Evolutionary conservation across 2,888 invertebrate species (phyloP), one percentile per base, ranked within the genome.

Genomic region (Phlogophora meticulosa): DNA sequence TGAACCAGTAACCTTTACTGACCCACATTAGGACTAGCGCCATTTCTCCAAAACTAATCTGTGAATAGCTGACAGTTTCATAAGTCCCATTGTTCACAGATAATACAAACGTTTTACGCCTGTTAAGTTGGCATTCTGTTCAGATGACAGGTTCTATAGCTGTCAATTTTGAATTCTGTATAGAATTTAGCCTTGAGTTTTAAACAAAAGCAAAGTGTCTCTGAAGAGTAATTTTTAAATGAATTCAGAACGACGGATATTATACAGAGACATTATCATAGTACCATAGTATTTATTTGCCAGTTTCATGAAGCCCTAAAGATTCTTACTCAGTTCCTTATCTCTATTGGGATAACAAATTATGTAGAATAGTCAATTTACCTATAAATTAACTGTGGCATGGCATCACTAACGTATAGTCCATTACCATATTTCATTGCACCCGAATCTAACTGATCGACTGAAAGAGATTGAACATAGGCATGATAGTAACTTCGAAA

Each of bases 1-100:
- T 82, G 82, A 82, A 79, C 82, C 32, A 64, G 20, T 84, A 70
- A 84, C 82, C 82, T 82, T 77, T 82, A 20, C 4, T 57, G 82
- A 63, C 82, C 82, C 62, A 82, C 58, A 66, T 83, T 55, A 24
- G 15, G 17, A 49, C 76, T 64, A 68, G 56, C 72, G 46, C 78
- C 66, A 65, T 52, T 64, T 60, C 55, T 56, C 59, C 63, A 67
- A 69, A 83, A 72, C 79, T 52, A 83, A 83, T 74, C 56, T 49
- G 10, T 70, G 71, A 72, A 76, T 76, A 57, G 53, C 38, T 61
- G 72, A 76, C 73, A 74, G 69, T 68, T 73, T 70, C 51, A 66
- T 66, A 81, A 76, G 38, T 63, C 15, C 68, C 46, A 75, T 82
- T 82, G 82, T 79, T 48, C 58, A 76, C 24, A 60, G 73, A 72